A percentile compares a stretch with the other conserved stretches of the same genome.
Conservation (phyloP, 1,140 invertebrate genomes). For the Cephus cinctus region DNA sequence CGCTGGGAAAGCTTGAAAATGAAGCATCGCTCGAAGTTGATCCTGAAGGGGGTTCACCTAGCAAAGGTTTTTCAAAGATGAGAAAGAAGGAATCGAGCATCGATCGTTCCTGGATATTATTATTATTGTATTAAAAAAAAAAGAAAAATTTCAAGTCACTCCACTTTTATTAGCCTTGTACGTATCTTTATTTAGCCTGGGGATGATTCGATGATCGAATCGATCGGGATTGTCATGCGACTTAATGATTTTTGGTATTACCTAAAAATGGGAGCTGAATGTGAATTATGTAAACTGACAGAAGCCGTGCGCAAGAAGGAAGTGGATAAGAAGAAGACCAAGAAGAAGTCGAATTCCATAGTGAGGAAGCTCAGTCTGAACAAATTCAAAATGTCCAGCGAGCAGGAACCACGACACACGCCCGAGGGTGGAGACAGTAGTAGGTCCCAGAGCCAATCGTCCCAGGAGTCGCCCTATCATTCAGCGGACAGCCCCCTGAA, state of each 20-base stretch:
- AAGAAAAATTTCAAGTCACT: too few species aligned
- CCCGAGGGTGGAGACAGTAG: slow-evolving; percentile 46
- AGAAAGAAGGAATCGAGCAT: too few species aligned
- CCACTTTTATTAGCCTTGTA: too few species aligned
- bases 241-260: too few species aligned
- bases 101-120: too few species aligned
- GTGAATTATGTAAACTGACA: too few species aligned
- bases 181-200: too few species aligned
- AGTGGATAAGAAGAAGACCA: slow-evolving; percentile 37
- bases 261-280: too few species aligned
- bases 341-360: slow-evolving; percentile 33
- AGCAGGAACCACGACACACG: slow-evolving; percentile 39
- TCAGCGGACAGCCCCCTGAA: slow-evolving; percentile 29
- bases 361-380: slow-evolving; percentile 45
- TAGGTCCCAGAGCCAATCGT: slow-evolving; percentile 43
- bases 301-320: not conserved
- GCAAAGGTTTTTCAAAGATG: too few species aligned
- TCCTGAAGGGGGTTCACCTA: not conserved
- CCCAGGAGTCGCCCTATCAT: slow-evolving; percentile 40
- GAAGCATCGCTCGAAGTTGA: slow-evolving; percentile 19
- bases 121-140: too few species aligned
- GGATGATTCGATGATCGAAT: too few species aligned
- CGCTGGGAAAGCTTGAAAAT: slow-evolving; percentile 11
- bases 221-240: too few species aligned
- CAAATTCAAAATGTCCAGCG: slow-evolving; percentile 42